Evolutionary conservation across 2,113 vertebrate species (phyloP), one percentile per base, ranked within the genome.

Genomic region (Pterophyllum scalare): DNA sequence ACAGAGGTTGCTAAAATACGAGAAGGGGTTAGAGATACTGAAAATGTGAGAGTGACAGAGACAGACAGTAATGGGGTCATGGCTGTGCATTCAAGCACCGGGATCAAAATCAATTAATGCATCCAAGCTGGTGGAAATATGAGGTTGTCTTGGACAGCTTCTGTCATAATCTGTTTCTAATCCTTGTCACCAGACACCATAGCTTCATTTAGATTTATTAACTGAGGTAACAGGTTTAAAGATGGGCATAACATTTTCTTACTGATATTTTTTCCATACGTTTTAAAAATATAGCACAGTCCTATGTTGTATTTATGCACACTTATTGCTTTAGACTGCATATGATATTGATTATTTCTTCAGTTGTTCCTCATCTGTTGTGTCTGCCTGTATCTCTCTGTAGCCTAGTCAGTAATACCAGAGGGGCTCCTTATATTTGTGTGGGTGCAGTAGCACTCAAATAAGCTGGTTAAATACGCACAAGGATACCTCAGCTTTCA

Each of bases 391-490:
- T 59, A 58, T 82, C 60, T 78, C 49, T 82, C 74, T 28, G 26
- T n/a, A 59, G 77, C 89, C 56, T 52, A 83, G 85, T 77, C 87
- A 82, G 85, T 89, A 91, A 89, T 91, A 91, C 82, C 89, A 91
- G 78, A 87, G 88, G 72, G 88, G 80, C 90, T 91, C 82, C 84
- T 90, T 92, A 91, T 91, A 90, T 93, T 89, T 92, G 92, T 94
- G 89, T 93, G 94, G 94, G 92, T 90, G 89, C 93, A 95, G 89
- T 90, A 94, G 90, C 90, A 95, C 94, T 93, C 94, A 94, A 95
- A 95, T 96, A 96, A 96, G 95, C 96, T 94, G 94, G 96, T 97
- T 97, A 97, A 96, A 96, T 81, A 90, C 94, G 93, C 94, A 94
- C 91, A 96, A 91, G 94, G 94, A 92, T 95, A 94, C 94, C 90